A percentile compares a stretch with the other conserved stretches of the same genome.
Conservation (phyloP, 2,113 vertebrate species). For the Colistium nudipinnis region DNA sequence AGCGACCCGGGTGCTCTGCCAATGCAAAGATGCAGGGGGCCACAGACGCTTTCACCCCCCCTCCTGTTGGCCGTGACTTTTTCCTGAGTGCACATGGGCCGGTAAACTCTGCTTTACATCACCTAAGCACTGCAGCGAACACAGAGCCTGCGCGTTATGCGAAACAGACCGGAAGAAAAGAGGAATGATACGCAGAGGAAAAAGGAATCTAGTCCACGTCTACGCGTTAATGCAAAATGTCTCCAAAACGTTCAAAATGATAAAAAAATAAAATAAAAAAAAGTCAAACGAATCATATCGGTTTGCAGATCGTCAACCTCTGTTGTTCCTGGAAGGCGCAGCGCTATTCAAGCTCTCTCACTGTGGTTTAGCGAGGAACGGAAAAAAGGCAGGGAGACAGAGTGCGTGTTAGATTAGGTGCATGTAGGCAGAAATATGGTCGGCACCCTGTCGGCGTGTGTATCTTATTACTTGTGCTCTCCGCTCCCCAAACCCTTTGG, state of each 20-base stretch:
- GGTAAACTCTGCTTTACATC: too few relatives aligned
- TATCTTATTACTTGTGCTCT: constrained; percentile 79
- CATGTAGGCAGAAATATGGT: constrained; percentile 67
- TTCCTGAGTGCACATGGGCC: neutral
- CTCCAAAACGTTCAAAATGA: too few relatives aligned
- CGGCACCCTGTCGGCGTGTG: constrained; percentile 65
- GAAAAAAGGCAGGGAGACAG: constrained; percentile 9
- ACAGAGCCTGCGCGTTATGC: too few relatives aligned
- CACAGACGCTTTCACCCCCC: neutral
- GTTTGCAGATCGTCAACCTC: constrained; percentile 1
- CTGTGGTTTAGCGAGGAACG: constrained; percentile 8
- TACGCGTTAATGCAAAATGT: too few relatives aligned
- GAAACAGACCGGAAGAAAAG: too few relatives aligned
- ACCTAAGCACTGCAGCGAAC: too few relatives aligned
- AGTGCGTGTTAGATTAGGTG: constrained; percentile 34
- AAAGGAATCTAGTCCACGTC: too few relatives aligned
- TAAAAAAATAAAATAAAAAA: too few relatives aligned
- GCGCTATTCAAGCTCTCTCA: constrained; percentile 3
- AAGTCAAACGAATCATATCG: neutral
- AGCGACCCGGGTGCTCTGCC: constrained; percentile 47
- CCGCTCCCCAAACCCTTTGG: constrained; percentile 80
- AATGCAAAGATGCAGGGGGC: constrained; percentile 19
- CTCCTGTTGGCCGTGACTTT: constrained; percentile 4
- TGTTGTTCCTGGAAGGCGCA: neutral
- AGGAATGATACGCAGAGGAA: too few relatives aligned